Percentiles rank a stretch among this genome's conserved stretches.
Conservation (phyloP, 2,888 invertebrate genomes). For the Ophion ellenae region DNA sequence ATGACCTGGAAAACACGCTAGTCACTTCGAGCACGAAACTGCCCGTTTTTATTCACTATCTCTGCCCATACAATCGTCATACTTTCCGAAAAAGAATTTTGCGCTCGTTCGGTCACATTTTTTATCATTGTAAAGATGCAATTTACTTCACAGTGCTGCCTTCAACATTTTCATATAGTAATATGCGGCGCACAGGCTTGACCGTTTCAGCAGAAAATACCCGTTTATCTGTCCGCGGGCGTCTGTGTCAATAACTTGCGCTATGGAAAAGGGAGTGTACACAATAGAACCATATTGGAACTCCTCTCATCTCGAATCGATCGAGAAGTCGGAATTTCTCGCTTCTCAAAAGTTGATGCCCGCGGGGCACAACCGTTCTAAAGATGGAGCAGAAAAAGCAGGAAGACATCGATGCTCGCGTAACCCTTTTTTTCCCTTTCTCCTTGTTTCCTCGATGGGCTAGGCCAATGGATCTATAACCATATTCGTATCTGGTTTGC, state of each 20-base stretch:
- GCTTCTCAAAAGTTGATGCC: slow-evolving; percentile 39
- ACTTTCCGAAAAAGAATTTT: background rate
- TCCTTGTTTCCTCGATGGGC: slow-evolving; percentile 14
- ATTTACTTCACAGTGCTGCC: background rate
- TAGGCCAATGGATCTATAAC: background rate
- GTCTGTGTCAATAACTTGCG: slow-evolving; percentile 26
- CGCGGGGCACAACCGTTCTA: background rate
- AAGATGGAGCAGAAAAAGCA: slow-evolving; percentile 32
- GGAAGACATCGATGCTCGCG: slow-evolving; percentile 43
- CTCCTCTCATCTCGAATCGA: slow-evolving; percentile 13
- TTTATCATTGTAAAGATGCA: background rate
- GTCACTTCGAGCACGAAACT: no score
- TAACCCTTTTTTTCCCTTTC: slow-evolving; percentile 37
- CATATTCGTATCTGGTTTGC: background rate
- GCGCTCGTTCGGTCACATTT: background rate
- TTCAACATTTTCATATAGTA: background rate
- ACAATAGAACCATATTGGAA: slow-evolving; percentile 15
- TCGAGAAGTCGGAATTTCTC: slow-evolving; percentile 39
- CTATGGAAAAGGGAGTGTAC: slow-evolving; percentile 3
- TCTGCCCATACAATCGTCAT: no score
- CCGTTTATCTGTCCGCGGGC: slow-evolving; percentile 7
- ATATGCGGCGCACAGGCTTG: background rate
- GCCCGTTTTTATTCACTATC: no score
- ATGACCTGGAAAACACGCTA: no score
- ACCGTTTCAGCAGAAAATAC: slow-evolving; percentile 1